Base-by-base conservation (phyloP, 2,888 invertebrate species). In the Rhabditoides inermis region DNA sequence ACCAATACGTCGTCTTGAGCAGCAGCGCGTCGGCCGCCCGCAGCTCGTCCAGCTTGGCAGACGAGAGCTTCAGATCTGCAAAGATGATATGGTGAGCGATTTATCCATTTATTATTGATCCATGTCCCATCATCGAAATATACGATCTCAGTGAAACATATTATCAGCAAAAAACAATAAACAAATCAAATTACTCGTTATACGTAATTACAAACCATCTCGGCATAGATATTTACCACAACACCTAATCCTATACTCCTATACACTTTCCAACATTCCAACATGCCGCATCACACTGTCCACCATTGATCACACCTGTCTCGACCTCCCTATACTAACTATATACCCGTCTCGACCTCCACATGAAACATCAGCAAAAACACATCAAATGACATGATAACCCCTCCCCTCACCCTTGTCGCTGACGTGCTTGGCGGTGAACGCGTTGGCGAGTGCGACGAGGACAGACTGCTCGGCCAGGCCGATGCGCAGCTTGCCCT, bases 401-500 rank as follows among this genome's bases (percentile, higher is more conserved):
- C 10, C 10, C 10, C 45, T 6, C 37, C 45, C 12, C 39, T 28
- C 18, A 58, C 63, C 64, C 40, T 54, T 50, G 20, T 69, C 45
- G 36, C 60, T 51, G n/a, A 68, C 22, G 41, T 72, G 63, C 15
- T 51, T 45, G 18, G 37, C 48, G 5, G 76, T 74, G 51, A 77
- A 75, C 2, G 92, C 92, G 68, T 86, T 83, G 0, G 90, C 90
- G 44, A 98, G 78, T 10, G 98, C 92, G 78, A 88, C 83, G 44
- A 98, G 80, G 32, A 94, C 85, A 0, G 92, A 92, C 78, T 94
- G 92, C 76, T 98, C 98, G 0, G 95, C 98, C 53, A 98, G 81
- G 0, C 95, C 95, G 68, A 98, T 90, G 44, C 98, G 83, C 51
- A 98, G 81, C 79, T 95, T 98, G n/a, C n/a, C n/a, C n/a, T n/a